Evolutionary conservation across 2,797 vertebrate genomes (phyloP), one percentile per base, ranked within the genome.

Genomic region (Anguilla obscura): DNA sequence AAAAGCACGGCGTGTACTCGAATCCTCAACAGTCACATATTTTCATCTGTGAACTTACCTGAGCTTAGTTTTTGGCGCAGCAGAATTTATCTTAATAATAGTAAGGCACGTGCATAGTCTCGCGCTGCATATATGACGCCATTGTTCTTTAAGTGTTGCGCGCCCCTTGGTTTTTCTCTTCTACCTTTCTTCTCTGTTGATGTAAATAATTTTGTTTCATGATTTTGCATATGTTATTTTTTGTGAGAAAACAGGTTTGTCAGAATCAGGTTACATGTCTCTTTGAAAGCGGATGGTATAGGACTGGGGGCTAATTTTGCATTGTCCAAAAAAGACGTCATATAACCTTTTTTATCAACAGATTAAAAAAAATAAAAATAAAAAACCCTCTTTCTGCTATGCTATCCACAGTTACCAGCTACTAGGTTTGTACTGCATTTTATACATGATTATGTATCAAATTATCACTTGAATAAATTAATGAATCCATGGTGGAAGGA

Each of bases 141-240:
- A 89, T 90, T 87, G 85, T 91, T 85, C 54, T 84, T n/a, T 86
- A 88, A 69, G 50, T 86, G 85, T 36, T 88, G 88, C 48, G 58
- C 74, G 58, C 48, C 52, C 50, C 71, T 36, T 21, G 50, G 16
- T 54, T n/a, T 69, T 71, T 52, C 80, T 36, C 80, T 54, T 60
- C 21, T 33, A 52, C 30, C 80, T 33, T 69, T 84, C 63, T 76
- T 74, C 83, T 76, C 33, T n/a, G 52, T 45, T 60, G 40, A 69
- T n/a, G 54, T 80, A 60, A 74, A 69, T 83, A 50, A 88, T 76
- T 66, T 56, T 50, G 60, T 18, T 58, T 52, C 52, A 58, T 56
- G 45, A 24, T 82, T n/a, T 9, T 48, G 8, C 45, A 48, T n/a
- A 82, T n/a, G 0, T 1, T 0, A n/a, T 9, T 50, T 48, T 82